A percentile compares a stretch with the other conserved stretches of the same genome.
These are phyloP conservation scores for Ptilorrhoa leucosticta DNA, from an alignment of 2,113 vertebrate species.

Conservation along the genomic window DNA sequence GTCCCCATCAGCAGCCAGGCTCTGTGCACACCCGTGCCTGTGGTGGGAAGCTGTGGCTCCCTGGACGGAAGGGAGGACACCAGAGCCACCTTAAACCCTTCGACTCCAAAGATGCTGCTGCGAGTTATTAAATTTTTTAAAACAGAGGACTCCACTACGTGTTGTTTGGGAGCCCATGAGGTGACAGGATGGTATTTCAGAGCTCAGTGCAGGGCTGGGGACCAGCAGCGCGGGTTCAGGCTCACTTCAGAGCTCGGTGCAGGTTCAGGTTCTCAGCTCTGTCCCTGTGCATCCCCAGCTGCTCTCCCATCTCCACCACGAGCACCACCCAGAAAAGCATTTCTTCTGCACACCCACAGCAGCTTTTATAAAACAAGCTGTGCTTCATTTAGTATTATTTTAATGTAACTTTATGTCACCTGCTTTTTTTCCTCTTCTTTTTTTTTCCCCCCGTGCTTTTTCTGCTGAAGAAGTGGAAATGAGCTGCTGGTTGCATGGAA, in stretches of 20 bases:
- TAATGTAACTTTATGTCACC: background rate
- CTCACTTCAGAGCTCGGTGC: background rate
- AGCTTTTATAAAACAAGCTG: background rate
- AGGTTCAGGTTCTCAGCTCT: background rate
- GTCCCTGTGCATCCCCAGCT: background rate
- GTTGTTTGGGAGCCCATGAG: background rate
- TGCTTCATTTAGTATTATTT: background rate
- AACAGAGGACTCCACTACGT: accelerated
- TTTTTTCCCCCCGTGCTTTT: background rate
- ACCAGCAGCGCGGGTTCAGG: background rate
- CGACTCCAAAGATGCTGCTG: background rate
- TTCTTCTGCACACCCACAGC: background rate
- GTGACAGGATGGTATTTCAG: background rate
- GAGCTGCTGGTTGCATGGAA: background rate
- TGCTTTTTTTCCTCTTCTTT: background rate
- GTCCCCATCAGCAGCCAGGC: background rate
- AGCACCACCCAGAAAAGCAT: background rate
- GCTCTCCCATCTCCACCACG: background rate
- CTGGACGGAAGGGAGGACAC: background rate
- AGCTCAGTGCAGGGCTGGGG: background rate
- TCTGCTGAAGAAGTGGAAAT: background rate
- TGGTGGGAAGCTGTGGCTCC: background rate
- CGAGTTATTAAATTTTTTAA: background rate
- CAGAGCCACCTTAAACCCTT: background rate
- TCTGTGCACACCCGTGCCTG: background rate